Base-by-base conservation (phyloP, 2,888 invertebrate species). In the Phania funesta region DNA sequence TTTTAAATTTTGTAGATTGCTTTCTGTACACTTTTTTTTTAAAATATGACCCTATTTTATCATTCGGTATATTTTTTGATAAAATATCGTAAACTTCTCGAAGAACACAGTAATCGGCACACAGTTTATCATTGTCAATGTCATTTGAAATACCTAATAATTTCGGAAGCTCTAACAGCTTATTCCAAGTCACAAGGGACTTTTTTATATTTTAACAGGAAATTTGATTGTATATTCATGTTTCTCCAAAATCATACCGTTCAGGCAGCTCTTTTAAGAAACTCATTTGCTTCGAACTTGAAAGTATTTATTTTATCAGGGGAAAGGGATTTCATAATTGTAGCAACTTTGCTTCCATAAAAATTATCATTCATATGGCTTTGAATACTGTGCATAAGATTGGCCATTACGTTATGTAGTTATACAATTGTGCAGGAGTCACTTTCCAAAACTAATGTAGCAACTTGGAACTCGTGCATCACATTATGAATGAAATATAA, bases 301-400 rank as follows among this genome's bases (percentile, higher is more conserved):
- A 50, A 50, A 26, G 26, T 26, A 26, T 18, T 26, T 26, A n/a
- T 50, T 50, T 26, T 56, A 29, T 22, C 48, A 35, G 46, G 54
- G 29, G 44, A 65, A n/a, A n/a, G n/a, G n/a, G n/a, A n/a, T n/a
- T n/a, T n/a, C n/a, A n/a, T n/a, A n/a, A n/a, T n/a, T n/a, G n/a
- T n/a, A n/a, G n/a, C n/a, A n/a, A n/a, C n/a, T n/a, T n/a, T n/a
- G n/a, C n/a, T n/a, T n/a, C n/a, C 54, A 54, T 70, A 74, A 22
- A 74, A 68, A 41, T 38, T 50, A 60, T 80, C 52, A 80, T 54
- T 74, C 52, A 80, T 62, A 50, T 68, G 67, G 44, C 54, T 67
- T 29, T 46, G 58, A 52, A 74, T 58, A 58, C 74, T 38, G 52
- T 73, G 62, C 46, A 54, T 54, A 26, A 62, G 54, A 54, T 54